Evolutionary conservation across 1,140 invertebrate genomes (phyloP).

Genomic region (Pseudoatta argentina): DNA sequence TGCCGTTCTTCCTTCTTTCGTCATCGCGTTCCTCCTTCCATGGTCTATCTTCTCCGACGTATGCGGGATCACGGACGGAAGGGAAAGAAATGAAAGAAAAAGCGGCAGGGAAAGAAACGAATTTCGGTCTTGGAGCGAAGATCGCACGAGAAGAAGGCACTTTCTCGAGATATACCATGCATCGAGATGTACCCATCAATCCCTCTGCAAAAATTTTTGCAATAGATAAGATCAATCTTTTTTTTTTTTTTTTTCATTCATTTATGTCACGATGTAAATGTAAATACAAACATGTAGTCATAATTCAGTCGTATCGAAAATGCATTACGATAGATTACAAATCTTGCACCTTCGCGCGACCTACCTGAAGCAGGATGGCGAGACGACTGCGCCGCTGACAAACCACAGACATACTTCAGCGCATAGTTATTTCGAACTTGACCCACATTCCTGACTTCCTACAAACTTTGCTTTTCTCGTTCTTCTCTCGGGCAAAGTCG

Average conservation of each 20-base stretch:
- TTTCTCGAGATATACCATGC: not conserved
- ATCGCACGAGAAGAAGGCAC: conserved; percentile 54
- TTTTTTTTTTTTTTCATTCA: not conserved
- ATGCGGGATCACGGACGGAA: conserved; percentile 26
- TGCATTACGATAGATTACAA: no score
- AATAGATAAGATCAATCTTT: not conserved
- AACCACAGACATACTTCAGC: conserved; percentile 4
- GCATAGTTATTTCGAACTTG: conserved; percentile 81
- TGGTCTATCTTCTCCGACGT: conserved; percentile 34
- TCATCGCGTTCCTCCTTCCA: conserved; percentile 19
- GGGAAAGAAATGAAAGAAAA: conserved; percentile 35
- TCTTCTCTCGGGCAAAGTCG: not conserved
- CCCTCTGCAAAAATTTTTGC: not conserved
- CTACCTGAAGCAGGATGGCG: not conserved
- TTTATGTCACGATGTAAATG: not conserved
- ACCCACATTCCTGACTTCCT: conserved; percentile 73
- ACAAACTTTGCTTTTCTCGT: conserved; percentile 50
- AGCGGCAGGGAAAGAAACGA: conserved; percentile 31
- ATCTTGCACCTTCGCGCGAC: not conserved
- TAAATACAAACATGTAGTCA: not conserved
- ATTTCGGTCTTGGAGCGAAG: conserved; percentile 65
- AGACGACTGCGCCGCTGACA: not conserved
- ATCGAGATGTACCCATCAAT: no score
- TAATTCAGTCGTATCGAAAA: not conserved
- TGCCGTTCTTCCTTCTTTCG: conserved; percentile 24